Evolutionary conservation across 2,113 vertebrate genomes (phyloP).

Genomic region (Labrus mixtus): DNA sequence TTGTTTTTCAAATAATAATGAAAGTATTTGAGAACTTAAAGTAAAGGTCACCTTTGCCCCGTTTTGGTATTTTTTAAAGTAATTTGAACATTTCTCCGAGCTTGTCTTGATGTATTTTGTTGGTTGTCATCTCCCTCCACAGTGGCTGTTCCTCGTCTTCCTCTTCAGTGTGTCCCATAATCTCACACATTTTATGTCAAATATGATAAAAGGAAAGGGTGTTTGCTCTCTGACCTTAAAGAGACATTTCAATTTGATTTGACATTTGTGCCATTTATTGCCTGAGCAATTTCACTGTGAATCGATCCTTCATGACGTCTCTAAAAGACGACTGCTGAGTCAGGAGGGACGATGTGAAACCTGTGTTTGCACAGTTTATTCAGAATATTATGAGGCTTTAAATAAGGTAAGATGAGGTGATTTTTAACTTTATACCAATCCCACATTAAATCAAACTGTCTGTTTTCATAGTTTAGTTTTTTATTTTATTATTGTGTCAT

Average conservation of each 20-base stretch:
- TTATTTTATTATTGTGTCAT: no score
- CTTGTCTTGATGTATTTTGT: no score
- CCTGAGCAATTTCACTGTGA: constrained; percentile 19
- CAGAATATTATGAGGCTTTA: no score
- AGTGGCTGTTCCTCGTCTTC: no score
- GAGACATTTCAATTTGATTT: constrained; percentile 12
- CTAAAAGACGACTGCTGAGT: constrained; percentile 26
- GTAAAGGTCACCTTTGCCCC: no score
- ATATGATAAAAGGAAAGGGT: constrained; percentile 4
- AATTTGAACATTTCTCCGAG: no score
- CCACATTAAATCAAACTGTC: not conserved
- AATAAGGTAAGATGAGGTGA: not conserved
- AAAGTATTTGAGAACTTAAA: no score
- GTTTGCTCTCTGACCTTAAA: constrained; percentile 25
- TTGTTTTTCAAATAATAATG: not conserved
- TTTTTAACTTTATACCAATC: not conserved
- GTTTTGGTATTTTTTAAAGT: no score
- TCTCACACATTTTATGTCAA: not conserved
- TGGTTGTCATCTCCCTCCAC: no score
- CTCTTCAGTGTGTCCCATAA: not conserved
- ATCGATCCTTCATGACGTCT: constrained; percentile 22
- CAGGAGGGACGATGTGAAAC: constrained; percentile 3
- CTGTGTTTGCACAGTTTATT: no score
- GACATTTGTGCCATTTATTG: constrained; percentile 20
- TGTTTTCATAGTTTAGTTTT: no score